Base-by-base conservation (phyloP, 2,888 invertebrate species). In the Trichopria drosophilae region DNA sequence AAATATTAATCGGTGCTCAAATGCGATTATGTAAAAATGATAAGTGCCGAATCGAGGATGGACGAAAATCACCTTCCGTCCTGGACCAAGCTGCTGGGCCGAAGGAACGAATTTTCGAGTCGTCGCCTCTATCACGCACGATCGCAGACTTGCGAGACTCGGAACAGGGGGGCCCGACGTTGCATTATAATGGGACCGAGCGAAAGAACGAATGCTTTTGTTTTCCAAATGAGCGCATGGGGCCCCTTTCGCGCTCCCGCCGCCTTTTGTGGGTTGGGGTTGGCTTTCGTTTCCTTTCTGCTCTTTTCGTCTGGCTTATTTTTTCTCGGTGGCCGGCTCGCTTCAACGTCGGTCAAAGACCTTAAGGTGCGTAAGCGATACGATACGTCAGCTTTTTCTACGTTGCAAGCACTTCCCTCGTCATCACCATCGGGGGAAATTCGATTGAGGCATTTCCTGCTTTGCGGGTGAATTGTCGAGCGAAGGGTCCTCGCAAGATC, bases 11-110 rank as follows among this genome's bases (percentile, higher is more conserved):
- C 66, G 62, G 37, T 61, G 56, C 61, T 61, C 57, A 53, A 55
- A 53, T 53, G 63, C 61, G 65, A 67, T 69, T 70, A 69, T 68
- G 69, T 64, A 67, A 67, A 69, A 66, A 60, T 56, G 63, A 57
- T 59, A 64, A 63, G 59, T 55, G 62, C 53, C 57, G 47, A 55
- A 53, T 43, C 40, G 58, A 59, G 56, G 51, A 47, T 47, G 50
- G 57, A 41, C 35, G 6, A n/a, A n/a, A n/a, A n/a, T n/a, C n/a
- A n/a, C n/a, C n/a, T n/a, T n/a, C n/a, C n/a, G n/a, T n/a, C n/a
- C n/a, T n/a, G n/a, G n/a, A n/a, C n/a, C n/a, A n/a, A n/a, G n/a
- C n/a, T n/a, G n/a, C n/a, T n/a, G n/a, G n/a, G 46, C 28, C 6
- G 13, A 31, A 22, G 22, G 24, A 35, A 43, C 23, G 31, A 41